Conservation (phyloP, 2,888 invertebrate species). For the Caenorhabditis virilis region DNA sequence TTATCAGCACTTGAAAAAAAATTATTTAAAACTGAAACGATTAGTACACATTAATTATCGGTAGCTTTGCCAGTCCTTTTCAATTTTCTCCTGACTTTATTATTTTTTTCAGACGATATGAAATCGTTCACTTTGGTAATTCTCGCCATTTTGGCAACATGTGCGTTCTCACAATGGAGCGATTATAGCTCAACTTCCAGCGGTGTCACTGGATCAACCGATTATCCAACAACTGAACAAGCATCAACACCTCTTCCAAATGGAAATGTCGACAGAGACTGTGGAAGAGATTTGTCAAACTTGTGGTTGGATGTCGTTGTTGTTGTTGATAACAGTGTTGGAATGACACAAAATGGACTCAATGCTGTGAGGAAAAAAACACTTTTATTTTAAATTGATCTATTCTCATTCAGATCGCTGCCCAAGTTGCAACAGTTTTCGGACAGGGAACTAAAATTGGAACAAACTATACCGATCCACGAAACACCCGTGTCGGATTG, state of each 20-base stretch:
- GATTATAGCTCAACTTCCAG: too few species aligned
- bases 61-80: too few species aligned
- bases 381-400: not conserved
- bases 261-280: slow-evolving; percentile 14
- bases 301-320: slow-evolving; percentile 29
- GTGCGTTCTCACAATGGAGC: too few species aligned
- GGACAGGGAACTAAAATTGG: slow-evolving; percentile 14
- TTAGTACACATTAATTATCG: too few species aligned
- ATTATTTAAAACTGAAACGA: too few species aligned
- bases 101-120: too few species aligned
- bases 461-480: slow-evolving; percentile 2
- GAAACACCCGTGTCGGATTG: slow-evolving; percentile 22
- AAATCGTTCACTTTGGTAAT: too few species aligned
- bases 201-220: not conserved
- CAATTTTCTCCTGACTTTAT: too few species aligned
- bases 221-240: not conserved
- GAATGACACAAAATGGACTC: slow-evolving; percentile 24
- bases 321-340: slow-evolving; percentile 27
- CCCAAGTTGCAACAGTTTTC: slow-evolving; percentile 19
- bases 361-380: slow-evolving; percentile 1
- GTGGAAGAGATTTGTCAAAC: slow-evolving; percentile 18
- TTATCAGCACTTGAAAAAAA: too few species aligned
- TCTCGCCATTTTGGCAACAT: too few species aligned
- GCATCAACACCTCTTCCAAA: not conserved
- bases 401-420: slow-evolving; percentile 9